Evolutionary conservation across 2,797 vertebrate genomes (phyloP).

Genomic region (Falco novaeseelandiae): DNA sequence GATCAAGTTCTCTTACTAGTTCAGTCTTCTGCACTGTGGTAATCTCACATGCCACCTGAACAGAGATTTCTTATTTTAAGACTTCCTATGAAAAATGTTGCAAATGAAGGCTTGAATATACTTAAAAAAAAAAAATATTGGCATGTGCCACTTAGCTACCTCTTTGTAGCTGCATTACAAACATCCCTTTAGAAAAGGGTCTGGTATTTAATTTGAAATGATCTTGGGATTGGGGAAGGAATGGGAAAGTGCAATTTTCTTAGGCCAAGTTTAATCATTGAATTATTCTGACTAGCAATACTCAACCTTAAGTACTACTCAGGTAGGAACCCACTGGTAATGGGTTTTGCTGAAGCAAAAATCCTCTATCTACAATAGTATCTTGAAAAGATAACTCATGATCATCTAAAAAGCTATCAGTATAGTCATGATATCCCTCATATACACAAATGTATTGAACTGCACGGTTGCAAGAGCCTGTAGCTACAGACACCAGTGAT

Average conservation of each 20-base stretch:
- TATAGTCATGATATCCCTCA: background rate
- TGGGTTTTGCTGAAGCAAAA: constrained; percentile 52
- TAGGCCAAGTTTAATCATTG: background rate
- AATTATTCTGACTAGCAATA: constrained; percentile 63
- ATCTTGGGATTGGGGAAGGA: background rate
- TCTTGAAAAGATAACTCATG: background rate
- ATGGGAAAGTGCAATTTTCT: constrained; percentile 71
- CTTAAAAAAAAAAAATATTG: background rate
- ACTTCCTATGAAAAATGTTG: background rate
- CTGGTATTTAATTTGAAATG: constrained; percentile 12
- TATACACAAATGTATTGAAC: background rate
- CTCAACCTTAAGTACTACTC: constrained; percentile 54
- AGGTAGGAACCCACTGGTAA: constrained; percentile 59
- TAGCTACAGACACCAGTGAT: background rate
- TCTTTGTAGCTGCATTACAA: constrained; percentile 42
- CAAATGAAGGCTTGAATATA: constrained; percentile 28
- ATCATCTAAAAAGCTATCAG: background rate
- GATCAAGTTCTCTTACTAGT: background rate
- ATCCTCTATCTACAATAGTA: background rate
- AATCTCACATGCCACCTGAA: background rate
- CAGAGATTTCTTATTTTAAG: background rate
- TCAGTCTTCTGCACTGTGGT: background rate
- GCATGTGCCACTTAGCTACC: constrained; percentile 45
- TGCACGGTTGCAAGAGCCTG: background rate
- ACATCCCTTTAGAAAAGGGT: constrained; percentile 30